Evolutionary conservation across 2,888 invertebrate genomes (phyloP).

Genomic region (Drosophila prostipennis): DNA sequence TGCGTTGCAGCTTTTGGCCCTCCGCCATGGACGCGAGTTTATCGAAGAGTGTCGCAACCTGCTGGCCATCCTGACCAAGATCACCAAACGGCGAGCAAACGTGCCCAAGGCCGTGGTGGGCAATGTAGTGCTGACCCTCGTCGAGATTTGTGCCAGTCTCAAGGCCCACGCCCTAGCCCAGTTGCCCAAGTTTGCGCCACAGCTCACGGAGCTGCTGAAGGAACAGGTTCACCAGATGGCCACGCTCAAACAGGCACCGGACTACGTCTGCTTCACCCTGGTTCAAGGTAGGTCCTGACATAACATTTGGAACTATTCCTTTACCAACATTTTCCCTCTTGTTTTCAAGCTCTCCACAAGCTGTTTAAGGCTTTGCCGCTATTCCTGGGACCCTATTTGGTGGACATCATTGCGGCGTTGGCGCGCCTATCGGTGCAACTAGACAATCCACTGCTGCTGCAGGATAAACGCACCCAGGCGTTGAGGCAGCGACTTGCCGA

Average conservation of each 20-base stretch:
- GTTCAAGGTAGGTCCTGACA: constrained; percentile 85
- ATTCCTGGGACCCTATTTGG: constrained; percentile 94
- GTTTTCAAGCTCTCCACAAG: constrained; percentile 88
- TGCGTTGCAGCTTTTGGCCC: constrained; percentile 92
- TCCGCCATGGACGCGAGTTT: constrained; percentile 88
- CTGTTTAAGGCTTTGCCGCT: constrained; percentile 92
- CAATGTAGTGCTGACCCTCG: constrained; percentile 89
- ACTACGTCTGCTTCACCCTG: constrained; percentile 82
- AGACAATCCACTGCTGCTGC: constrained; percentile 56
- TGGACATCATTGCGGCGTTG: constrained; percentile 88
- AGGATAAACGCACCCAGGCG: constrained; percentile 85
- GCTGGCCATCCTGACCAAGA: constrained; percentile 88
- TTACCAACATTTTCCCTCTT: background rate
- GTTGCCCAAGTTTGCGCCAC: constrained; percentile 92
- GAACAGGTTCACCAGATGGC: constrained; percentile 86
- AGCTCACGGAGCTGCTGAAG: constrained; percentile 88
- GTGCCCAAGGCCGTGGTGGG: constrained; percentile 86
- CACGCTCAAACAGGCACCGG: constrained; percentile 67
- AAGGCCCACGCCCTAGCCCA: constrained; percentile 90
- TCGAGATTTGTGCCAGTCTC: constrained; percentile 88
- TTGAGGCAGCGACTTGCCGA: constrained; percentile 86
- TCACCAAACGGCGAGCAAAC: constrained; percentile 72
- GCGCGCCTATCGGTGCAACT: constrained; percentile 84
- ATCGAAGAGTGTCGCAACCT: constrained; percentile 90
- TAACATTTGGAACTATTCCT: background rate